A percentile compares a stretch with the other conserved stretches of the same genome.
Evolutionary conservation across 2,797 vertebrate species (phyloP).

Genomic region (Gouania willdenowi): DNA sequence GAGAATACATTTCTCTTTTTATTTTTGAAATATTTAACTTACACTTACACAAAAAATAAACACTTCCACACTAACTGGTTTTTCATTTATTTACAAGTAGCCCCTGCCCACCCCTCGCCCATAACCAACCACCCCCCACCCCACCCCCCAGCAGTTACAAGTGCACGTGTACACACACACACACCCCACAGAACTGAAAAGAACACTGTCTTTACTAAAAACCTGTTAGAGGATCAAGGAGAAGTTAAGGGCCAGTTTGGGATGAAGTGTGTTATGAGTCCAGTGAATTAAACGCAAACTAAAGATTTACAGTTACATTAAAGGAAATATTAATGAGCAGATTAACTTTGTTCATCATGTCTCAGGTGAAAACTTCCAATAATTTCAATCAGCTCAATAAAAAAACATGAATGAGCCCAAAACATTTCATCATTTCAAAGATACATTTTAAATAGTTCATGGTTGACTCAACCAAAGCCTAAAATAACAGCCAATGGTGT

Average conservation of each 20-base stretch:
- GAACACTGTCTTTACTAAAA: conserved; percentile 62
- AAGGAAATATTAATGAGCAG: too few relatives aligned
- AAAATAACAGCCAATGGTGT: too few relatives aligned
- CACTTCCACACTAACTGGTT: conserved; percentile 80
- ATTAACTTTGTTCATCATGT: too few relatives aligned
- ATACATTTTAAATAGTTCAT: too few relatives aligned
- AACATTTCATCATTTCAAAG: too few relatives aligned
- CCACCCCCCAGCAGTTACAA: conserved; percentile 59
- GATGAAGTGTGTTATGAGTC: conserved; percentile 57
- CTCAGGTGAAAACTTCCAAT: too few relatives aligned
- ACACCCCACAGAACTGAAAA: conserved; percentile 69
- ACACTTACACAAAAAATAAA: conserved; percentile 89
- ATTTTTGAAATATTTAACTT: conserved; percentile 82
- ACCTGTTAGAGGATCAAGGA: conserved; percentile 56
- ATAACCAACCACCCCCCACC: conserved; percentile 46
- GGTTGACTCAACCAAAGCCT: too few relatives aligned
- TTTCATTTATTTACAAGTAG: conserved; percentile 76
- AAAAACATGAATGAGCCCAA: too few relatives aligned
- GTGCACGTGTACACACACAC: conserved; percentile 63
- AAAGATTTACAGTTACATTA: too few relatives aligned
- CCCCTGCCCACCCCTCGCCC: conserved; percentile 51
- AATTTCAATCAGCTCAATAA: too few relatives aligned
- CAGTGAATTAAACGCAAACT: conserved; percentile 63
- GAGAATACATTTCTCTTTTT: conserved; percentile 71
- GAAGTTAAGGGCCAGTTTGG: conserved; percentile 42